Evolutionary conservation across 1,140 invertebrate genomes (phyloP).

Genomic region (Mercenaria mercenaria): DNA sequence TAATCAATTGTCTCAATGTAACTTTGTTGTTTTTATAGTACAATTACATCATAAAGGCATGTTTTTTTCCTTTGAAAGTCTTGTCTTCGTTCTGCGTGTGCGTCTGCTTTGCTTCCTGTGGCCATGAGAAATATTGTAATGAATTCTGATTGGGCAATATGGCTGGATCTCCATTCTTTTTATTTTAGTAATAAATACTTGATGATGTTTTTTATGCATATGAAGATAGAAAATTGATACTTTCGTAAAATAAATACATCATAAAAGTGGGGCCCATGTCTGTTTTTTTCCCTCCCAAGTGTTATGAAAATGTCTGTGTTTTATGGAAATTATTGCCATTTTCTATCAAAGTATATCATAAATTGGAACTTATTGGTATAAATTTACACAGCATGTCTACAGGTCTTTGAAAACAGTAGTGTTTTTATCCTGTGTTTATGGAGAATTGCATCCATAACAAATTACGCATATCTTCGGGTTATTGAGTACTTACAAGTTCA

Average conservation of each 20-base stretch:
- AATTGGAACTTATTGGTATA: background rate
- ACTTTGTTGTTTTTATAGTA: background rate
- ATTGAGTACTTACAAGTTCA: too few relatives aligned
- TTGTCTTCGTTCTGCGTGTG: background rate
- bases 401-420: background rate
- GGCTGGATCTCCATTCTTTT: background rate
- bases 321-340: background rate
- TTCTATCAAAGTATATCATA: background rate
- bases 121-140: background rate
- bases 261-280: background rate
- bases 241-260: background rate
- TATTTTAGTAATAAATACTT: slow-evolving; percentile 16
- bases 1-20: background rate
- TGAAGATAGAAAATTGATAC: slow-evolving; percentile 13
- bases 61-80: background rate
- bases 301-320: slow-evolving; percentile 1
- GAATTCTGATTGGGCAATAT: background rate
- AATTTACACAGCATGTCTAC: background rate
- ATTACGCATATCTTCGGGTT: too few relatives aligned
- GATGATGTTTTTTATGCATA: slow-evolving; percentile 28
- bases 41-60: background rate
- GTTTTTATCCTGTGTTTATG: too few relatives aligned
- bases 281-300: background rate
- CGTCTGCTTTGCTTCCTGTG: background rate
- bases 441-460: too few relatives aligned